A percentile compares a stretch with the other conserved stretches of the same genome.
Evolutionary conservation across 2,113 vertebrate genomes (phyloP).

Genomic region (Elanus axillaris): DNA sequence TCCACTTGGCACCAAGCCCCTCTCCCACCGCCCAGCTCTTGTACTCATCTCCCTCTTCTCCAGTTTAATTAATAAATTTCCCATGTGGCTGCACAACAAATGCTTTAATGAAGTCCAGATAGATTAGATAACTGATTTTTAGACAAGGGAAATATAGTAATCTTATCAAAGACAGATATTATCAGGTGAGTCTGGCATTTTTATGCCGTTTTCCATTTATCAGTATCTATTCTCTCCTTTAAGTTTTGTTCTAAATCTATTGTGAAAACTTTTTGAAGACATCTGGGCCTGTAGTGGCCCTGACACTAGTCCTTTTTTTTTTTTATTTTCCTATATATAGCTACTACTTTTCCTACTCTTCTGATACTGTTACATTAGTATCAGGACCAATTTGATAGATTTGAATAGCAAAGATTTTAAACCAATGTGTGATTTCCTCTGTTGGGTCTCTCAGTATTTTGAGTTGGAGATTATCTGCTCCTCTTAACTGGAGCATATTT

Average conservation of each 20-base stretch:
- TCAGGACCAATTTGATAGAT: not conserved
- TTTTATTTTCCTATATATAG: not conserved
- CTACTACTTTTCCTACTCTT: not conserved
- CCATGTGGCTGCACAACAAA: conserved; percentile 49
- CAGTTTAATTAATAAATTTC: conserved; percentile 62
- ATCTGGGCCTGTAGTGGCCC: not conserved
- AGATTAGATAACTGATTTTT: conserved; percentile 42
- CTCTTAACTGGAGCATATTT: not conserved
- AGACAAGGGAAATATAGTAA: conserved; percentile 56
- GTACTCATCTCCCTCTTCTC: conserved; percentile 39
- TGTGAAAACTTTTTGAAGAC: not conserved
- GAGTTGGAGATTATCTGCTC: not conserved
- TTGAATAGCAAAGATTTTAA: not conserved
- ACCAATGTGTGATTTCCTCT: not conserved
- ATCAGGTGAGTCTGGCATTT: conserved; percentile 2
- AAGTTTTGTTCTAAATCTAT: not conserved
- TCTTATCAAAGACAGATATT: conserved; percentile 42
- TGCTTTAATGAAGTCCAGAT: conserved; percentile 59
- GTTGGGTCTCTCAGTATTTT: not conserved
- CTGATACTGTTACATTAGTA: not conserved
- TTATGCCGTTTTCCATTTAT: not conserved
- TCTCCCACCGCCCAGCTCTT: not conserved
- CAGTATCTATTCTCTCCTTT: not conserved
- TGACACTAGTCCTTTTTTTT: not conserved
- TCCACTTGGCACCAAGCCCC: not conserved